A percentile compares a stretch with the other conserved stretches of the same genome.
Conservation (phyloP, 2,888 invertebrate genomes). For the Drosophila niveifrons region DNA sequence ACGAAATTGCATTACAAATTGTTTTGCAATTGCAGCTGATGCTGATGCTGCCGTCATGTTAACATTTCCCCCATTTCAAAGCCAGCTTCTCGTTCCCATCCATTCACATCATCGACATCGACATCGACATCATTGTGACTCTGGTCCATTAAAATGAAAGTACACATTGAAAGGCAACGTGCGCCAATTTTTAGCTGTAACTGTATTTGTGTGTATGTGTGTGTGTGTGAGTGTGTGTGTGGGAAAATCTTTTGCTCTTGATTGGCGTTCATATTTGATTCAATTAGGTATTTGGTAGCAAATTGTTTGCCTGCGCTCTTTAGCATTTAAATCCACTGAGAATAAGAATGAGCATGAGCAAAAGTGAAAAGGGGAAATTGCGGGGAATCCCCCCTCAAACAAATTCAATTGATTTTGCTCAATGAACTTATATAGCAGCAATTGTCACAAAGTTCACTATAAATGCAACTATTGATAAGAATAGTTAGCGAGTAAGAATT, state of each 20-base stretch:
- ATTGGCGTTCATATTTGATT: conserved; percentile 64
- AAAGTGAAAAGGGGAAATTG: not conserved
- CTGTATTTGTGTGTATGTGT: not conserved
- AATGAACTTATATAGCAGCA: not conserved
- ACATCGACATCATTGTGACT: conserved; percentile 8
- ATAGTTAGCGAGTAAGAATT: no score
- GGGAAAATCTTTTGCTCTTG: conserved; percentile 62
- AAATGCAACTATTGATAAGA: not conserved
- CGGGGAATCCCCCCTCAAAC: not conserved
- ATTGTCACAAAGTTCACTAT: not conserved
- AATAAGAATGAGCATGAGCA: not conserved
- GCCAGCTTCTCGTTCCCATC: not conserved
- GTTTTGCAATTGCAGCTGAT: conserved; percentile 16
- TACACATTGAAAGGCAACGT: conserved; percentile 58
- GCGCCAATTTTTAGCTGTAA: conserved; percentile 54
- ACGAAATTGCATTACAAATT: conserved; percentile 35
- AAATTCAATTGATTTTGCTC: conserved; percentile 37
- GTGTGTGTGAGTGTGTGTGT: conserved; percentile 17
- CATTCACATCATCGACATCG: conserved; percentile 17
- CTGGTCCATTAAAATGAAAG: conserved; percentile 50
- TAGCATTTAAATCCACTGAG: conserved; percentile 28
- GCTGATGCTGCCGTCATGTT: conserved; percentile 31
- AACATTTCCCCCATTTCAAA: conserved; percentile 23
- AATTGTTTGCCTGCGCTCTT: conserved; percentile 23
- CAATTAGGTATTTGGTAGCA: conserved; percentile 59